Percentiles rank a stretch among this genome's conserved stretches.
Conservation (phyloP, 1,140 invertebrate species). For the Rhyzopertha dominica region DNA sequence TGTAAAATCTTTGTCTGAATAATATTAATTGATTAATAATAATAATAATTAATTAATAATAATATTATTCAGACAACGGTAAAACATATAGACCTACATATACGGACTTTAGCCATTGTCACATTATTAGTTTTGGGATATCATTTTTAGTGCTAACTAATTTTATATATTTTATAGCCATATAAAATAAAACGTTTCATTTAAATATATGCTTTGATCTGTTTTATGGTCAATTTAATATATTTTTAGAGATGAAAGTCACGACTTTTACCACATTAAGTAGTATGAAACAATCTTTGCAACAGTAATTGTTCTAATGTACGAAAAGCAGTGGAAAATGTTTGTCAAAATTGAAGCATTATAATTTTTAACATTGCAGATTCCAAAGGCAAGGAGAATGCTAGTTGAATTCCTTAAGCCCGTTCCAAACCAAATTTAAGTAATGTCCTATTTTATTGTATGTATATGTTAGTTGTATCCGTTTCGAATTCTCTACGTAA, state of each 20-base stretch:
- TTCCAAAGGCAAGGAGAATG: conserved; percentile 50
- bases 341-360: conserved; percentile 7
- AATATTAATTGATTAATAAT: too few species aligned
- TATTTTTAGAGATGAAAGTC: conserved; percentile 4
- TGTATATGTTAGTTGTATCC: conserved; percentile 14
- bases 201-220: conserved; percentile 10
- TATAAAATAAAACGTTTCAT: conserved; percentile 20
- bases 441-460: conserved; percentile 18
- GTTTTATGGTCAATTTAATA: neutral
- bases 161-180: too few species aligned
- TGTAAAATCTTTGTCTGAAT: too few species aligned
- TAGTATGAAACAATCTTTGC: conserved; percentile 6
- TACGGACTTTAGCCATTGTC: too few species aligned
- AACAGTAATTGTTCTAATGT: neutral
- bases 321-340: conserved; percentile 5
- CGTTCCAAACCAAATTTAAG: conserved; percentile 15
- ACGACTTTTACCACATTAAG: neutral
- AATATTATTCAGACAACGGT: too few species aligned
- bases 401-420: conserved; percentile 47
- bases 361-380: conserved; percentile 40
- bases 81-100: too few species aligned
- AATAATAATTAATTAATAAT: too few species aligned
- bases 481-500: conserved; percentile 9
- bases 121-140: too few species aligned
- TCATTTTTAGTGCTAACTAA: too few species aligned